These are phyloP conservation scores for Drosophila lini DNA, from an alignment of 1,140 invertebrate species.

Conservation along the genomic window DNA sequence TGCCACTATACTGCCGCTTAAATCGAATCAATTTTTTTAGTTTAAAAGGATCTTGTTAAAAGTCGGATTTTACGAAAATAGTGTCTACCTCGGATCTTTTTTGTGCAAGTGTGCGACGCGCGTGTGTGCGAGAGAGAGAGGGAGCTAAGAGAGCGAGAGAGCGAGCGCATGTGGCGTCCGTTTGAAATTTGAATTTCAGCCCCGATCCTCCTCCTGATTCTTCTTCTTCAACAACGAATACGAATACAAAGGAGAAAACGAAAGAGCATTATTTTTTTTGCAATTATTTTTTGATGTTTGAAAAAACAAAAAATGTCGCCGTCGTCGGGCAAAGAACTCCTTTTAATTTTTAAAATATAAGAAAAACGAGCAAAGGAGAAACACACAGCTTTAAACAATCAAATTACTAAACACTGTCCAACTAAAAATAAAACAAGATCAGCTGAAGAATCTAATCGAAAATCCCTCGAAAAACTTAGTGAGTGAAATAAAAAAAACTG, in stretches of 20 bases:
- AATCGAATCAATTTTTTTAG: slow-evolving; percentile 2
- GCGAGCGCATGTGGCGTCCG: slow-evolving; percentile 38
- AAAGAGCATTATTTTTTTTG: slow-evolving; percentile 26
- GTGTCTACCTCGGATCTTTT: slow-evolving; percentile 24
- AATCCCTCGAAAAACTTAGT: slow-evolving; percentile 37
- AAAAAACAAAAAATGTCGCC: slow-evolving; percentile 49
- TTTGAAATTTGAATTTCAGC: slow-evolving; percentile 32
- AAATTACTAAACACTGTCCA: slow-evolving; percentile 10
- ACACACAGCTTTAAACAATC: slow-evolving; percentile 26
- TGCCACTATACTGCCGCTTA: slow-evolving; percentile 7
- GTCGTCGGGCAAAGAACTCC: slow-evolving; percentile 55
- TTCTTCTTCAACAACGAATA: slow-evolving; percentile 11
- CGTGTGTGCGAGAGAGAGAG: slow-evolving; percentile 17
- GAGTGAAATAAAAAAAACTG: slow-evolving; percentile 49
- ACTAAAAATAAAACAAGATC: slow-evolving; percentile 3
- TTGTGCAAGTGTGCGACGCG: slow-evolving; percentile 23
- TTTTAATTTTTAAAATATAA: slow-evolving; percentile 37
- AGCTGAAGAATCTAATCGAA: slow-evolving; percentile 40
- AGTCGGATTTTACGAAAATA: slow-evolving; percentile 20
- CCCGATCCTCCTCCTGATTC: slow-evolving; percentile 19
- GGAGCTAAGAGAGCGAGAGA: slow-evolving; percentile 23
- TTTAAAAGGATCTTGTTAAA: slow-evolving; percentile 9
- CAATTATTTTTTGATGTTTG: slow-evolving; percentile 38
- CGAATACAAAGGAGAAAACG: neutral
- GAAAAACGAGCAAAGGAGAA: slow-evolving; percentile 49